phyloP scores from a whole-genome alignment of 2,797 vertebrate species.

The Perodicticus potto region DNA sequence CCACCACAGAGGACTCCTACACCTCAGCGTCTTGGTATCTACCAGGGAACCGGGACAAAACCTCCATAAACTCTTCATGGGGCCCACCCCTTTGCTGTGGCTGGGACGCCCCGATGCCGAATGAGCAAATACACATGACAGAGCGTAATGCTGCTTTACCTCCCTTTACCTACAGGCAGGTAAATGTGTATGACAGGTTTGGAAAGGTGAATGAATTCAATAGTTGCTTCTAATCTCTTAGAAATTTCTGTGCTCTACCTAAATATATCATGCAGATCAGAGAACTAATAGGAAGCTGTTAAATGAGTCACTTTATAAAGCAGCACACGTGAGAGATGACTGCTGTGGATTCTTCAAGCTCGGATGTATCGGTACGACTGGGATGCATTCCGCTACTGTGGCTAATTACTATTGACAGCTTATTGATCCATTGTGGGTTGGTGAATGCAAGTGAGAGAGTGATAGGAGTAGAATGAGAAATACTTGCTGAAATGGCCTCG shows the following conservation, averaged over 20 bases:
- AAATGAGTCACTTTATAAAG: constrained; percentile 81
- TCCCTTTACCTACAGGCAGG: not conserved
- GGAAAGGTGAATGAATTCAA: constrained; percentile 79
- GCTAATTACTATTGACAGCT: constrained; percentile 85
- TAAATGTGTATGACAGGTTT: not conserved
- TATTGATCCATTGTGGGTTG: constrained; percentile 83
- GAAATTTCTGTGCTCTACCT: constrained; percentile 58
- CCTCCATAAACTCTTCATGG: not conserved
- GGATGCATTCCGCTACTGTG: constrained; percentile 78
- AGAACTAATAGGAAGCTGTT: constrained; percentile 70
- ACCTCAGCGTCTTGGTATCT: rapidly evolving
- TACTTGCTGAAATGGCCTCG: constrained; percentile 86
- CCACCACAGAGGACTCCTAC: not conserved
- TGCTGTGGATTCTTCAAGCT: constrained; percentile 80
- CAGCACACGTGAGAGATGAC: constrained; percentile 75
- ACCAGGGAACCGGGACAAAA: not conserved
- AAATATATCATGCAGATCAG: not conserved
- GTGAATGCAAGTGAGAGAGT: constrained; percentile 81
- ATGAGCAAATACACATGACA: not conserved
- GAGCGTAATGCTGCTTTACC: not conserved
- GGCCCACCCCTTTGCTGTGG: not conserved
- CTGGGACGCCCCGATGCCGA: not conserved
- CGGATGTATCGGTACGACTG: constrained; percentile 58
- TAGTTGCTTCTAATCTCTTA: constrained; percentile 82
- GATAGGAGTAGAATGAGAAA: constrained; percentile 80